Evolutionary conservation across 2,113 vertebrate species (phyloP), one percentile per base, ranked within the genome.

Genomic region (Gila orcuttii): DNA sequence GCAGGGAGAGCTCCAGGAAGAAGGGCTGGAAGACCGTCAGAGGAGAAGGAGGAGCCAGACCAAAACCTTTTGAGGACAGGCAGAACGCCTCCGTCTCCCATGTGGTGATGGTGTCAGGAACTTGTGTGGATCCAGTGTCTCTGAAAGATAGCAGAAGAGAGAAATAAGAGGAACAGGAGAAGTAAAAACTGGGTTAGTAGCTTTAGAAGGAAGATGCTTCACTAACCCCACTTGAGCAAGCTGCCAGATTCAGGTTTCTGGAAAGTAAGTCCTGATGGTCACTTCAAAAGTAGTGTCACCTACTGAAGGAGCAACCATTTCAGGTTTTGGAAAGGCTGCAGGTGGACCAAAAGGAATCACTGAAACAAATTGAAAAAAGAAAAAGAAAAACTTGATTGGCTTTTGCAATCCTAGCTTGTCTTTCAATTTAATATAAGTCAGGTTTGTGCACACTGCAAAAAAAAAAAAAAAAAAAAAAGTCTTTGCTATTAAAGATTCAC

Each of bases 241-340:
- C 23, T 96, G 90, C 96, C 96, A 99, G 36, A 98, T 92, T 96
- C 96, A 97, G 0, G 96, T 98, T 91, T 97, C 96, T 0, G 96
- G 96, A 86, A 98, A 97, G 75, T 92, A 93, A 4, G 90, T 94
- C 23, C 96, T 94, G 28, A 96, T 33, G 0, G 86, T 95, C 19
- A 11, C 8, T 0, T n/a, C 21, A 71, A 17, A 5, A 47, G 78
- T n/a, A 42, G 0, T 5, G 2, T 28, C 62, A 3, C 6, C 15
- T 7, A 19, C 1, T n/a, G 11, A 12, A 57, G 52, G 28, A 45
- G 10, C 12, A 17, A 6, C 1, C 42, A 42, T 9, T 42, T 42
- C 42, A 31, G 12, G 2, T 42, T 42, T 9, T 42, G 1, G 8
- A 42, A 42, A 0, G 2, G 42, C 42, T 42, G 42, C 42, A 42